phyloP scores from a whole-genome alignment of 2,113 vertebrate genomes.

The Paradoxurus hermaphroditus region DNA sequence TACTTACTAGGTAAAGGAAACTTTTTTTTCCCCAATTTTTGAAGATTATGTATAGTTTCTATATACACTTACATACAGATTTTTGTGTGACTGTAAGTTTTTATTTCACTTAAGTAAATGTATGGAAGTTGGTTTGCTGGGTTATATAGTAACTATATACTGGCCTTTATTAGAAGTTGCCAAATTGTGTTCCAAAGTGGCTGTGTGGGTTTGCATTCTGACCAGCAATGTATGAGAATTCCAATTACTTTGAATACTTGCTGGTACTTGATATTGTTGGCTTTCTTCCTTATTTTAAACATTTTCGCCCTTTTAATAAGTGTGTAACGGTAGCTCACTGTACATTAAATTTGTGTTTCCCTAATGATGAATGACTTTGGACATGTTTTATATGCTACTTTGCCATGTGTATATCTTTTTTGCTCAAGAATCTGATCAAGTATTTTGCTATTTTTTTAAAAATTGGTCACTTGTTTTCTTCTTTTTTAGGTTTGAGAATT shows the following conservation, averaged over 20 bases:
- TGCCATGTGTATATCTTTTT: neutral
- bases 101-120: neutral
- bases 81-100: neutral
- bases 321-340: neutral
- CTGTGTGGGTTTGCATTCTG: neutral
- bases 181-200: neutral
- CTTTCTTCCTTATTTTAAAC: constrained; percentile 15
- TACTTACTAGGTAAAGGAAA: neutral
- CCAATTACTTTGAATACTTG: neutral
- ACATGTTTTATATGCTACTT: constrained; percentile 21
- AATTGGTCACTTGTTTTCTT: neutral
- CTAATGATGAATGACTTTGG: constrained; percentile 9
- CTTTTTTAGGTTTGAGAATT: neutral
- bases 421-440: neutral
- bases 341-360: constrained; percentile 22
- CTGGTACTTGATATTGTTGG: neutral
- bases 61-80: neutral
- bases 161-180: neutral
- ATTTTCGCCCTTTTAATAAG: neutral
- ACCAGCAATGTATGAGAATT: neutral
- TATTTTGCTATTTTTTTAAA: neutral
- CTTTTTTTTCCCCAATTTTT: neutral
- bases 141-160: neutral
- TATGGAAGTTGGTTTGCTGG: neutral
- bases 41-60: neutral